Conservation (phyloP, 2,888 invertebrate species). For the Barypeithes pellucidus region DNA sequence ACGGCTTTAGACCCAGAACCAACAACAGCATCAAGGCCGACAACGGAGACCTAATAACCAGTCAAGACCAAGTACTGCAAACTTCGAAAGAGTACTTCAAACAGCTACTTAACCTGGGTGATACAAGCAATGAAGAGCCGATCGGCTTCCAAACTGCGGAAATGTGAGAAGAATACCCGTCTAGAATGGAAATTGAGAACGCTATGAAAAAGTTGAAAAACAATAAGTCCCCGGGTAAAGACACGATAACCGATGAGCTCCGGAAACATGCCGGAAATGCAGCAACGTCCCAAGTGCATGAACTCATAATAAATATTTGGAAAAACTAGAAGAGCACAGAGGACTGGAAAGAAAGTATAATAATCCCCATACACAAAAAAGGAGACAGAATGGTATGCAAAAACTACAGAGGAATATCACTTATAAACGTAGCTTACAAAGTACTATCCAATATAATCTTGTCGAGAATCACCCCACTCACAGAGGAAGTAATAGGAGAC, state of each 20-base stretch:
- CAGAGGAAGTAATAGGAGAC: too few relatives aligned
- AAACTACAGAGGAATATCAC: slow-evolving; percentile 22
- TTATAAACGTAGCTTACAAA: too few relatives aligned
- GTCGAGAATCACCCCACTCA: too few relatives aligned
- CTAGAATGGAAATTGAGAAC: too few relatives aligned
- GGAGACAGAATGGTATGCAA: slow-evolving; percentile 36
- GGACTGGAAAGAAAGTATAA: too few relatives aligned
- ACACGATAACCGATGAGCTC: slow-evolving; percentile 19
- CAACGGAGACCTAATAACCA: slow-evolving; percentile 42
- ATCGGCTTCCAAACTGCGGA: neutral
- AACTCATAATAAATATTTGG: too few relatives aligned
- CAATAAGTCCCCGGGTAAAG: too few relatives aligned
- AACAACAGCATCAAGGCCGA: slow-evolving; percentile 37
- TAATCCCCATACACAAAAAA: too few relatives aligned
- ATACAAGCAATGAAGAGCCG: slow-evolving; percentile 28
- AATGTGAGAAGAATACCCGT: too few relatives aligned
- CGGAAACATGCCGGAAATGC: slow-evolving; percentile 34
- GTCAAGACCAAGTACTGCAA: slow-evolving; percentile 33
- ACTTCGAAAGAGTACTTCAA: slow-evolving; percentile 37
- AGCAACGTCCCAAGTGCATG: slow-evolving; percentile 33
- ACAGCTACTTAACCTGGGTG: slow-evolving; percentile 27
- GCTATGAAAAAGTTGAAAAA: too few relatives aligned
- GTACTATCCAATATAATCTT: too few relatives aligned
- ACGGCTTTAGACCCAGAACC: slow-evolving; percentile 34
- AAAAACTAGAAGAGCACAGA: slow-evolving; percentile 32